Evolutionary conservation across 2,888 invertebrate genomes (phyloP).

Genomic region (Calephelis perditalis): DNA sequence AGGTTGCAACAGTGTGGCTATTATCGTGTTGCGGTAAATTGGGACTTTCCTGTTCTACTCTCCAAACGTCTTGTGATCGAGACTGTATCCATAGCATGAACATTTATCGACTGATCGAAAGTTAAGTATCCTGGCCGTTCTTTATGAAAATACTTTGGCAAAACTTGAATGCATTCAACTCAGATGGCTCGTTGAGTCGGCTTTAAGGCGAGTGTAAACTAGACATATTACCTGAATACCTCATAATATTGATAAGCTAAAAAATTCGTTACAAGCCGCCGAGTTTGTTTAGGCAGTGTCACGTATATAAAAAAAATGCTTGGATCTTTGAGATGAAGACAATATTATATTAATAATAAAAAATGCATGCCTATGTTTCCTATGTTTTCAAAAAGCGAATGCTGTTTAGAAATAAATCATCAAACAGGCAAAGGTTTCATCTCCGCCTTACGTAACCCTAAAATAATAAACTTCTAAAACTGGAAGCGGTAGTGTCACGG

Average conservation of each 20-base stretch:
- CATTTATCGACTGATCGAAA: background rate
- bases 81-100: background rate
- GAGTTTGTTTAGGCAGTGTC: no score
- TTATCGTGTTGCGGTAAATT: slow-evolving; percentile 55
- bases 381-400: no score
- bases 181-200: no score
- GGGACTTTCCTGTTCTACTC: slow-evolving; percentile 51
- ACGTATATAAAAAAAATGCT: no score
- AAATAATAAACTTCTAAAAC: background rate
- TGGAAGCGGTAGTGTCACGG: background rate
- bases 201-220: no score
- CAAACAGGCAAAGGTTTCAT: background rate
- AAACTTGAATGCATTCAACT: no score
- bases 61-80: slow-evolving; percentile 13
- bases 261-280: background rate
- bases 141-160: background rate
- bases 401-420: no score
- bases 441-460: background rate
- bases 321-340: no score
- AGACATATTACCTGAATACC: no score
- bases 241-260: no score
- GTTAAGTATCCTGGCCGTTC: background rate
- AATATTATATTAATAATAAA: no score
- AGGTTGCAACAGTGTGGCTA: slow-evolving; percentile 27
- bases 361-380: no score